A percentile compares a stretch with the other conserved stretches of the same genome.
These are phyloP conservation scores for Aleiodes alternator DNA, from an alignment of 2,888 invertebrate species.

Conservation along the genomic window DNA sequence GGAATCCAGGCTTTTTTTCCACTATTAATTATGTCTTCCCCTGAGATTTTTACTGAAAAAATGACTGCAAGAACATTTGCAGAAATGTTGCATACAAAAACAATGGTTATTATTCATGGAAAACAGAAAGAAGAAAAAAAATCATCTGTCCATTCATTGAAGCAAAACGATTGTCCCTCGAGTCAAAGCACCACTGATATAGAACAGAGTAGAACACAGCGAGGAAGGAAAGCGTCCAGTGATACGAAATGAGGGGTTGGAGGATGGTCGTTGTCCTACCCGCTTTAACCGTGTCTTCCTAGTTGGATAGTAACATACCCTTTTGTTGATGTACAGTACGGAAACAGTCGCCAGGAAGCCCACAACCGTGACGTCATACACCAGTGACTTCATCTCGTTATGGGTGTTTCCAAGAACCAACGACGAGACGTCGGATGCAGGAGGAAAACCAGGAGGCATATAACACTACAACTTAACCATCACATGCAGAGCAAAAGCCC, in stretches of 20 bases:
- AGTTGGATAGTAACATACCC: slow-evolving; percentile 53
- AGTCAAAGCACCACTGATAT: slow-evolving; percentile 34
- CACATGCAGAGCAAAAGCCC: slow-evolving; percentile 35
- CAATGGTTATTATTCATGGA: slow-evolving; percentile 7
- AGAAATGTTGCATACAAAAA: slow-evolving; percentile 22
- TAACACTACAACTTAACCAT: slow-evolving; percentile 33
- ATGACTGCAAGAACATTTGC: neutral
- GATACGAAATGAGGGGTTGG: slow-evolving; percentile 38
- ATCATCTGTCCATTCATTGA: slow-evolving; percentile 24
- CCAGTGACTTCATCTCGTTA: slow-evolving; percentile 77
- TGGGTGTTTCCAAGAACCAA: slow-evolving; percentile 63
- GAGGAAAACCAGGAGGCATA: slow-evolving; percentile 55
- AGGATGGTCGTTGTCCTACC: slow-evolving; percentile 51
- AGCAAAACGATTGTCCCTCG: slow-evolving; percentile 37
- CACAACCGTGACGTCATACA: slow-evolving; percentile 77
- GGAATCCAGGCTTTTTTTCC: neutral
- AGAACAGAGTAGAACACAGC: slow-evolving; percentile 12
- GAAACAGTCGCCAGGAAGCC: slow-evolving; percentile 71
- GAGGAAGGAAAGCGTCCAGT: slow-evolving; percentile 35
- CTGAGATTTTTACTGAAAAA: neutral
- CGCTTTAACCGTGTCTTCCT: slow-evolving; percentile 40
- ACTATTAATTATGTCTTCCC: neutral
- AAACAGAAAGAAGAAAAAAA: neutral
- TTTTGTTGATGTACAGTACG: slow-evolving; percentile 66
- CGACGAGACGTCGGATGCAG: slow-evolving; percentile 71